Base-by-base conservation (phyloP, 1,140 invertebrate genomes). In the Ips nitidus region DNA sequence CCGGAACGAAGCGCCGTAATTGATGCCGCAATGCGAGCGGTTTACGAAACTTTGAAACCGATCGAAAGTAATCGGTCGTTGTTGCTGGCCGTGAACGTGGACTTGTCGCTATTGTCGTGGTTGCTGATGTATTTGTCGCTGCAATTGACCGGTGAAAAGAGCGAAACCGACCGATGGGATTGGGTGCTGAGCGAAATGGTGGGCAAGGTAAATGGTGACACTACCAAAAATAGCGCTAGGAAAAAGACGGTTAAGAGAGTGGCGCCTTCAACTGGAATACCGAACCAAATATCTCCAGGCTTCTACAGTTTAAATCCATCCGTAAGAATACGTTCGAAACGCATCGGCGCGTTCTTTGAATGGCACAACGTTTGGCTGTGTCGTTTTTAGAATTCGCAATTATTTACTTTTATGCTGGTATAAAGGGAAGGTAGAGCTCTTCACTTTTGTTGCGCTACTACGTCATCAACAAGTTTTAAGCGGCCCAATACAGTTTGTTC, bases 91-190 rank as follows among this genome's bases (percentile, higher is more conserved):
- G 72, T 83, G 67, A 73, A 82, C 56, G 75, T 82, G 1, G 89
- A 91, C 78, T 79, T 90, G 60, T 86, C 88, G 8, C 80, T 93
- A 2, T 85, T 93, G 52, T 88, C 90, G n/a, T 93, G 92, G 91
- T 80, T 93, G 36, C 78, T 94, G 38, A 81, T 94, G 52, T 93
- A 92, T 76, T 79, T 93, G 4, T 92, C 90, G 1, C 86, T 91
- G 39, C 91, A 90, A 75, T 83, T 93, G 56, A 90, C 92, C 74
- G 62, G 50, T 66, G 43, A 42, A 50, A 71, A 75, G 83, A 83
- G 83, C 69, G 77, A 81, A 3, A 84, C 85, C 4, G 69, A 66
- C 41, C 83, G 91, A 59, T 94, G 92, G 92, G 90, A 93, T 78
- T 94, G 92, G 81, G 89, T 94, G 74, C 90, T 91, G 72, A 77